phyloP scores from a whole-genome alignment of 2,113 vertebrate species.

The Oceanodroma tethys region DNA sequence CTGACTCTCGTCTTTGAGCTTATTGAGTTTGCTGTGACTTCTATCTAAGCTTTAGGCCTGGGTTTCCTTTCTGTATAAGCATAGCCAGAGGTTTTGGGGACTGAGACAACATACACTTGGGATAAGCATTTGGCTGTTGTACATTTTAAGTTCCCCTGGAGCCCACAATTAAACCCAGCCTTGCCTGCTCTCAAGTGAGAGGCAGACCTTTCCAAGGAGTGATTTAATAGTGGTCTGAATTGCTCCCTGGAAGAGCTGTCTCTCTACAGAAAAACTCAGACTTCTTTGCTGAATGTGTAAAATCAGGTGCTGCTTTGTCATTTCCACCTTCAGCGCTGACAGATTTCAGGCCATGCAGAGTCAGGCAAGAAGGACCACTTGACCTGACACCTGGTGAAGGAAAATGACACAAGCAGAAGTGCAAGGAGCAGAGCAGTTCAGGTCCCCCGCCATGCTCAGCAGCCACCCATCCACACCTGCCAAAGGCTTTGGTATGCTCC shows the following conservation, averaged over 20 bases:
- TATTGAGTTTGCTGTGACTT: not conserved
- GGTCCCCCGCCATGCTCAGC: not conserved
- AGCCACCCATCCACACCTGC: not conserved
- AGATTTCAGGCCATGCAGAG: not conserved
- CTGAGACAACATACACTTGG: not conserved
- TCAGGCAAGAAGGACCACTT: not conserved
- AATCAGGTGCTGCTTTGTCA: not conserved
- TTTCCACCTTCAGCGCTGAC: not conserved
- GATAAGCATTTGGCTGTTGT: not conserved
- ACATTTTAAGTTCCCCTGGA: not conserved
- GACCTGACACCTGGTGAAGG: not conserved
- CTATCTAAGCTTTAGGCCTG: not conserved
- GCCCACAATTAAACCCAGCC: not conserved
- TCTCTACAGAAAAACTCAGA: not conserved
- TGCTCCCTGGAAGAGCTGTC: not conserved
- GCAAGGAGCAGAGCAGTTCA: not conserved
- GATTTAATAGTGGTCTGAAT: not conserved
- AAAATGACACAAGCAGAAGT: not conserved
- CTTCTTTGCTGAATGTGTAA: not conserved
- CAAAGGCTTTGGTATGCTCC: not conserved
- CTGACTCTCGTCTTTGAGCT: not conserved
- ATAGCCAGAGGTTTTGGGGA: not conserved
- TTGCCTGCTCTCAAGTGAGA: not conserved
- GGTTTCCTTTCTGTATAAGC: not conserved
- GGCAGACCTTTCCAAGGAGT: not conserved